Percentiles rank a stretch among this genome's conserved stretches.
Evolutionary conservation across 2,888 invertebrate genomes (phyloP).

Genomic region (Chrysolina americana): DNA sequence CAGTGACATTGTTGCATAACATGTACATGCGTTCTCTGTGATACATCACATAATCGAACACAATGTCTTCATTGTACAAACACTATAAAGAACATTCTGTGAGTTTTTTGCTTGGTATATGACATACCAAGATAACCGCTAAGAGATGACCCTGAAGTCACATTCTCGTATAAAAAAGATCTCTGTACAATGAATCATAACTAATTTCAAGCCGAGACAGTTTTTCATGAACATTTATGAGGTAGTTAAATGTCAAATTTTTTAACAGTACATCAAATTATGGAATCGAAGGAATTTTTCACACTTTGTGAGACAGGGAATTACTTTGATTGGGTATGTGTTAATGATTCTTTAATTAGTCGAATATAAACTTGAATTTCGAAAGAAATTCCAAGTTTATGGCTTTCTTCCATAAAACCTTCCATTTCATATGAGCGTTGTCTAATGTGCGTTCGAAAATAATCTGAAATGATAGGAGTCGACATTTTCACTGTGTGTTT

Average conservation of each 20-base stretch:
- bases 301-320: background rate
- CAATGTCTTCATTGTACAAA: conserved; percentile 61
- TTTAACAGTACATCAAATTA: conserved; percentile 4
- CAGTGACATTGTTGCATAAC: conserved; percentile 61
- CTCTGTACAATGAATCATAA: conserved; percentile 38
- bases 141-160: conserved; percentile 58
- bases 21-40: conserved; percentile 56
- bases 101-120: conserved; percentile 56
- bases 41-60: conserved; percentile 62
- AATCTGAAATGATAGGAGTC: background rate
- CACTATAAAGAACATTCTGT: conserved; percentile 61
- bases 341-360: conserved; percentile 12
- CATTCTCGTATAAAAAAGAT: conserved; percentile 37
- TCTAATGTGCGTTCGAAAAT: background rate
- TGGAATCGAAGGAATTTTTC: background rate
- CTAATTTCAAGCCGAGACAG: conserved; percentile 22
- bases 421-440: background rate
- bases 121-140: conserved; percentile 58
- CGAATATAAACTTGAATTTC: background rate
- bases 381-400: background rate
- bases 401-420: background rate
- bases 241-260: conserved; percentile 2
- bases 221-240: conserved; percentile 24
- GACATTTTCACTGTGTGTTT: too few species aligned
- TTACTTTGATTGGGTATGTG: conserved; percentile 1